phyloP scores from a whole-genome alignment of 2,888 invertebrate genomes.

The Dastarcus helophoroides region DNA sequence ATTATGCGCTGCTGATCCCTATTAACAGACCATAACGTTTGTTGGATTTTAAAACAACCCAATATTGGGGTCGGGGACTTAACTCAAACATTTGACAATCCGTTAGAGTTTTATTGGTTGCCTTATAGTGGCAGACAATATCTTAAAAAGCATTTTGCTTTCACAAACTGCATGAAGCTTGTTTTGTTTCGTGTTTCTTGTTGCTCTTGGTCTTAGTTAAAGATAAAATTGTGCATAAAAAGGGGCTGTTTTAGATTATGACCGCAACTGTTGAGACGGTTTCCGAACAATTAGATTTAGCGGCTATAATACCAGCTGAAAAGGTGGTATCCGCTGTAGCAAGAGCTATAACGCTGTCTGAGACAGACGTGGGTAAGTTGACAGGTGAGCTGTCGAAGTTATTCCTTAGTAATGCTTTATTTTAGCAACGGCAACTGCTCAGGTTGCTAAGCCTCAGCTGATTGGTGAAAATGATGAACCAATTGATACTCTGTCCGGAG shows the following conservation, averaged over 20 bases:
- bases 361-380: conserved; percentile 69
- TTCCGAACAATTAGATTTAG: conserved; percentile 80
- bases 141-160: background rate
- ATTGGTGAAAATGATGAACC: conserved; percentile 66
- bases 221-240: conserved; percentile 11
- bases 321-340: conserved; percentile 69
- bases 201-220: no score
- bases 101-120: background rate
- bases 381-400: background rate
- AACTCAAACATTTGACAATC: background rate
- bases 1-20: no score
- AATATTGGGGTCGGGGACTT: no score
- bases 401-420: conserved; percentile 7
- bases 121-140: background rate
- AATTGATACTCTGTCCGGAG: conserved; percentile 56
- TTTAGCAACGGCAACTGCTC: conserved; percentile 47
- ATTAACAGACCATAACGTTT: no score
- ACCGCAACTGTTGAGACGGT: conserved; percentile 93
- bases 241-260: conserved; percentile 82
- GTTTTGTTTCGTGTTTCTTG: no score
- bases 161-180: background rate
- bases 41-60: no score
- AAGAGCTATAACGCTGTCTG: conserved; percentile 76
- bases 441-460: conserved; percentile 63
- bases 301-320: conserved; percentile 71